Base-by-base conservation (phyloP, 2,888 invertebrate species). In the Fragum fragum region DNA sequence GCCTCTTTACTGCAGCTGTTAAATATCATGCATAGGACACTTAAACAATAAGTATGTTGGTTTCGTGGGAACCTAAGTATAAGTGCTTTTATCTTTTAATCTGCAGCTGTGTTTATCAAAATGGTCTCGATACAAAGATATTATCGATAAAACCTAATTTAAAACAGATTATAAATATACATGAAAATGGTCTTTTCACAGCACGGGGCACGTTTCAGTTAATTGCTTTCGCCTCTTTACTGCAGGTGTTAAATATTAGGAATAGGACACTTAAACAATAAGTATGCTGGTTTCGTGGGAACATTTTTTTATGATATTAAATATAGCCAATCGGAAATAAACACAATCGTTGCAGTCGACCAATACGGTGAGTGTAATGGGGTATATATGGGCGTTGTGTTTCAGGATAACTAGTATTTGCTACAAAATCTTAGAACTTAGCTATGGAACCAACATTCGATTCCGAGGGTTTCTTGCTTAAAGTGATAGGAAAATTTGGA, bases 361-460 rank as follows among this genome's bases (percentile, higher is more conserved):
- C 53, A 53, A 53, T 53, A 53, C 53, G 53, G 23, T 53, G n/a
- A 53, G 21, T 53, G 53, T 23, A 53, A 21, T 53, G 21, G 21
- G n/a, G 53, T 53, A 53, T 53, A 53, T 21, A 53, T 36, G 53
- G 53, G 21, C n/a, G n/a, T 53, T 53, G 53, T 23, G 21, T 23
- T 53, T 53, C 53, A 53, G 23, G 23, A n/a, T 53, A 21, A 21
- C n/a, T 21, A n/a, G 23, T 14, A n/a, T 21, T 53, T 53, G n/a
- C 53, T 53, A 53, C 21, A 53, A 21, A 53, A 21, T 53, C 53
- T 53, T 21, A 53, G 23, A 21, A 53, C 61, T 32, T 29, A 18
- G 66, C 29, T 21, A 69, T 69, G 75, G 69, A 75, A 18, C 42
- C 57, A 23, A 29, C 57, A 55, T 75, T 69, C 70, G 70, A 76